Percentiles rank a stretch among this genome's conserved stretches.
Conservation (phyloP, 2,113 vertebrate genomes). For the Hypocryptadius cinnamomeus region DNA sequence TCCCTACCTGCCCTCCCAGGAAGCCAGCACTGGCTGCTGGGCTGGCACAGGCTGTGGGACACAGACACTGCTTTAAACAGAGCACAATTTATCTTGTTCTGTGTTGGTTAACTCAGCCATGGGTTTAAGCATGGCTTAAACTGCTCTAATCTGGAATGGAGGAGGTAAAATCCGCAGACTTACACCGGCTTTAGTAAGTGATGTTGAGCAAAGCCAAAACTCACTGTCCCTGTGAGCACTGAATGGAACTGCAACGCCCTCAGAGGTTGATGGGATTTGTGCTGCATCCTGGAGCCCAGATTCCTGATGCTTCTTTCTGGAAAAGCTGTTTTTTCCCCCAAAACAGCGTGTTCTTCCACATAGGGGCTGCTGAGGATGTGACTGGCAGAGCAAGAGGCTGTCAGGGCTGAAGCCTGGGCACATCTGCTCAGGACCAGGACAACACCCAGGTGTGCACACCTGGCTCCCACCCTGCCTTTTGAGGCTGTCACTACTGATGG, state of each 20-base stretch:
- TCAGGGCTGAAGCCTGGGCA: not conserved
- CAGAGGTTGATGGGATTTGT: not conserved
- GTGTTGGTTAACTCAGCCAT: not conserved
- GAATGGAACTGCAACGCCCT: not conserved
- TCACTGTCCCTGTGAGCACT: not conserved
- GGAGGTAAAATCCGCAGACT: not conserved
- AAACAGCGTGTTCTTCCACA: accelerated
- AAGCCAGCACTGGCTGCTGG: accelerated
- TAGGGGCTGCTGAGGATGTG: not conserved
- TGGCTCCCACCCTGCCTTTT: accelerated
- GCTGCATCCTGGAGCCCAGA: not conserved
- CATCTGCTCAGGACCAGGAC: not conserved
- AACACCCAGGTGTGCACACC: accelerated
- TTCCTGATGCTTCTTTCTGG: not conserved
- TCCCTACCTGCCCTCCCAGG: not conserved
- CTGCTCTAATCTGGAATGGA: not conserved
- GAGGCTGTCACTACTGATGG: accelerated
- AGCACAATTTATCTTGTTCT: not conserved
- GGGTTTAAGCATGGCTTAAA: not conserved
- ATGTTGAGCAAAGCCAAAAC: not conserved
- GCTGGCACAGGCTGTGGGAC: not conserved
- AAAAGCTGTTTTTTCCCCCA: not conserved
- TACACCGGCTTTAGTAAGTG: not conserved
- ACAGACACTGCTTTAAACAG: not conserved
- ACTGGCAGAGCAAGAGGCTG: not conserved